Evolutionary conservation across 2,113 vertebrate species (phyloP), one percentile per base, ranked within the genome.

Genomic region (Laticauda colubrina): DNA sequence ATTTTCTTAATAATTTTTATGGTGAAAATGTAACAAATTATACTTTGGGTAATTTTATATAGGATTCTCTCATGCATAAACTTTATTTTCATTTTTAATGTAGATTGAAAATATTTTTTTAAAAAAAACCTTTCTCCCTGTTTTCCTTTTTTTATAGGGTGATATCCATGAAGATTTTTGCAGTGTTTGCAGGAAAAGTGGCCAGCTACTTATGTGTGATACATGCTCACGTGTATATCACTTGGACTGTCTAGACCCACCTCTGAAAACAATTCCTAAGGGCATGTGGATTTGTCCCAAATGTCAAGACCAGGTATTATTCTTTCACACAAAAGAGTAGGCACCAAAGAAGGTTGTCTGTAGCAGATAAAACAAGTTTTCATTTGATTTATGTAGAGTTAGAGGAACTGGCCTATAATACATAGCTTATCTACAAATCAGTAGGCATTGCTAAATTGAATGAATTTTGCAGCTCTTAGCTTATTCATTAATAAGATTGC

Each of bases 231-330:
- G 99, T 97, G 99, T 99, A 95, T 99, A 99, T 98, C 99, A 99
- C 96, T 98, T 99, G 98, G 99, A 99, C 97, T 99, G 99, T 98
- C 98, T 99, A 98, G 99, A 99, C 96, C 99, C 99, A 0, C 99
- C 99, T 97, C 98, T 99, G 98, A 99, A 99, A 99, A 98, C 98
- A 95, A 99, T 99, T 98, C 99, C 99, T 96, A 99, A 99, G 98
- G 99, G 99, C 98, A 99, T 99, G 99, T 99, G 99, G 99, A 99
- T 99, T 98, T 99, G 99, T 98, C 99, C 99, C 97, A 99, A 99
- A 98, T 99, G 99, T 98, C 99, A 99, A 98, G 99, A 99, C 97
- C 99, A 99, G 99, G 99, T 99, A 99, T 75, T 87, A 88, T 75
- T 87, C 88, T 94, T 95, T 93, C 54, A 43, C 69, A 94, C 59